A percentile compares a stretch with the other conserved stretches of the same genome.
phyloP scores from a whole-genome alignment of 2,113 vertebrate species.

The Chlorocebus sabaeus region DNA sequence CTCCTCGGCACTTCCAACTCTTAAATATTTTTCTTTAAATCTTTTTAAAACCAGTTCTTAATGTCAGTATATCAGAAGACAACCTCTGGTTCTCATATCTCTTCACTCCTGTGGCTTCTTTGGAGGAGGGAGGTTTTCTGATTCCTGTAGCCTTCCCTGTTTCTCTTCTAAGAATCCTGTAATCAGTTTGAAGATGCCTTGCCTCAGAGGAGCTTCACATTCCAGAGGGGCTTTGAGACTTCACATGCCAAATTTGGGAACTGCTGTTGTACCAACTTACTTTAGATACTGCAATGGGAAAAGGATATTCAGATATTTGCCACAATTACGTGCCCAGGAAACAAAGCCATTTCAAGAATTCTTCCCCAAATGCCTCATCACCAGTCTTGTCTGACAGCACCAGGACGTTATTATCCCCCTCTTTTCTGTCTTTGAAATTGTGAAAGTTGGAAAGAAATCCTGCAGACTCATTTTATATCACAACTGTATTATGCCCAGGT shows the following conservation, averaged over 20 bases:
- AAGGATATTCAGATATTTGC: background rate
- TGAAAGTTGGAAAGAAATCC: background rate
- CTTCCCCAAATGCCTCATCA: background rate
- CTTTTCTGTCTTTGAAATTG: background rate
- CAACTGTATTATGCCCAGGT: background rate
- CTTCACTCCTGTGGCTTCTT: background rate
- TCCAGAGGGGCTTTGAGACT: background rate
- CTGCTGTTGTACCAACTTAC: background rate
- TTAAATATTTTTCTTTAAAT: slow-evolving; percentile 4
- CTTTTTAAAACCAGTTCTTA: slow-evolving; percentile 23
- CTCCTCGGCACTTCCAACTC: background rate
- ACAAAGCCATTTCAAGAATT: background rate
- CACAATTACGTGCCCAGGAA: background rate
- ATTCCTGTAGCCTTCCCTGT: background rate
- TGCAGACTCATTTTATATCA: background rate
- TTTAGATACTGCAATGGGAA: background rate
- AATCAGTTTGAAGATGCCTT: background rate
- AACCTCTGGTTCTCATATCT: background rate
- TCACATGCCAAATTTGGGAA: background rate
- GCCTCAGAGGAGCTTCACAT: background rate
- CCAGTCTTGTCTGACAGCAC: background rate
- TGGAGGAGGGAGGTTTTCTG: background rate
- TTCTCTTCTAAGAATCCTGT: background rate
- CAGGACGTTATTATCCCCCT: background rate
- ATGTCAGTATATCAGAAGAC: background rate